Conservation (phyloP, 2,888 invertebrate genomes). For the Ashinkailepas kermadecensis region DNA sequence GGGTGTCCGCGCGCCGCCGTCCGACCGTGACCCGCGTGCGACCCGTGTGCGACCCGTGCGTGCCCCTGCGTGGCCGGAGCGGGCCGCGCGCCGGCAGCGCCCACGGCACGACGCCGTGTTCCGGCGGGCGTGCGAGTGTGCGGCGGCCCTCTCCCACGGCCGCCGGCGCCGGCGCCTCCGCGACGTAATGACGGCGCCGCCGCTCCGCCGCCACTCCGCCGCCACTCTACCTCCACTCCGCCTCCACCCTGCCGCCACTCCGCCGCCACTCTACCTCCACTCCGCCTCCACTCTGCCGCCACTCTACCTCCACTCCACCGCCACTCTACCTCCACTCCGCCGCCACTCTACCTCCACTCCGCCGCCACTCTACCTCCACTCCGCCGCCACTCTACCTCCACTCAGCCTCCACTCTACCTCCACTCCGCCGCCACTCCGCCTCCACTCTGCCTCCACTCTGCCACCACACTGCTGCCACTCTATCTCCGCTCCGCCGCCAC, state of each 20-base stretch:
- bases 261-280: neutral
- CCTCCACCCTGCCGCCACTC: neutral
- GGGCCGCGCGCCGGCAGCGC: neutral
- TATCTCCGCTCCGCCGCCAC: neutral
- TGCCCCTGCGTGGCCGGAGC: neutral
- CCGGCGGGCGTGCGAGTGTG: neutral
- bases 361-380: neutral
- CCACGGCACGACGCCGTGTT: neutral
- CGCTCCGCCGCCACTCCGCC: too few relatives aligned
- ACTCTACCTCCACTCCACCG: neutral
- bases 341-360: neutral
- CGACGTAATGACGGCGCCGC: neutral
- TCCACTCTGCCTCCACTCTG: too few relatives aligned
- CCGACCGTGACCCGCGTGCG: too few relatives aligned
- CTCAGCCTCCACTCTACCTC: neutral
- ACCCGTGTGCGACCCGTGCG: too few relatives aligned
- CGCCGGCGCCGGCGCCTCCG: neutral
- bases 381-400: too few relatives aligned
- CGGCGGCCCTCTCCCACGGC: neutral
- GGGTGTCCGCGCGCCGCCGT: too few relatives aligned
- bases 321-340: too few relatives aligned
- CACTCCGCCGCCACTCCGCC: neutral
- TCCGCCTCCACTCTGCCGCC: neutral
- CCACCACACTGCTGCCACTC: neutral
- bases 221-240: neutral